phyloP scores from a whole-genome alignment of 2,888 invertebrate species.

The Laothoe populi region DNA sequence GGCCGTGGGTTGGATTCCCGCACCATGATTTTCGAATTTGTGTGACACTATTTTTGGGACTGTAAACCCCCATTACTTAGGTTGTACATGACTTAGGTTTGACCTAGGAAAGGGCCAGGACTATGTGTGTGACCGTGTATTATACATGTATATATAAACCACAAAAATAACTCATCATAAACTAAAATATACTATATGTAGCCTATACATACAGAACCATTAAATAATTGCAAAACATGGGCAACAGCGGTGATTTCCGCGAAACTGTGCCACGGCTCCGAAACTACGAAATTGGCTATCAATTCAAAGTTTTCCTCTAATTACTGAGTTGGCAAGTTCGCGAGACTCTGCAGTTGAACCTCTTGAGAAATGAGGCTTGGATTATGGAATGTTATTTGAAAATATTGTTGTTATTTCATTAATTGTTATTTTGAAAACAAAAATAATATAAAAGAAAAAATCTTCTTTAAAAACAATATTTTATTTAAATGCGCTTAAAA shows the following conservation, averaged over 20 bases:
- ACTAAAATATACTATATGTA: background rate
- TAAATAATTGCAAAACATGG: constrained; percentile 2
- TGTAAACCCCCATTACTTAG: too few relatives aligned
- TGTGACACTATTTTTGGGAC: too few relatives aligned
- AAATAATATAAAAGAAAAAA: too few relatives aligned
- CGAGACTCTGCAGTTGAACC: background rate
- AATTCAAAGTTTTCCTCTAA: constrained; percentile 7
- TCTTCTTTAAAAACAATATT: too few relatives aligned
- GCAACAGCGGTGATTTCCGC: background rate
- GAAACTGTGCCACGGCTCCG: background rate
- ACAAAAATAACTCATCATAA: background rate
- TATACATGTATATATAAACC: background rate
- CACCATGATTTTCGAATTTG: too few relatives aligned
- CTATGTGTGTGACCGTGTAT: too few relatives aligned
- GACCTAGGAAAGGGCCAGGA: too few relatives aligned
- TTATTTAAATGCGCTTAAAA: too few relatives aligned
- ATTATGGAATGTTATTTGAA: background rate
- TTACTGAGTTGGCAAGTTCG: constrained; percentile 4
- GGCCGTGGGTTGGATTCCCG: too few relatives aligned
- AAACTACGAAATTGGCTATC: constrained; percentile 13
- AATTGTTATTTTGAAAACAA: too few relatives aligned
- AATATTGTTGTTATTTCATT: too few relatives aligned
- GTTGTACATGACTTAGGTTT: too few relatives aligned
- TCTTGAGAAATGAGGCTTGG: background rate
- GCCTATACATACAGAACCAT: background rate